These are phyloP conservation scores for Marisa cornuarietis DNA, from an alignment of 1,140 invertebrate species.

Conservation along the genomic window DNA sequence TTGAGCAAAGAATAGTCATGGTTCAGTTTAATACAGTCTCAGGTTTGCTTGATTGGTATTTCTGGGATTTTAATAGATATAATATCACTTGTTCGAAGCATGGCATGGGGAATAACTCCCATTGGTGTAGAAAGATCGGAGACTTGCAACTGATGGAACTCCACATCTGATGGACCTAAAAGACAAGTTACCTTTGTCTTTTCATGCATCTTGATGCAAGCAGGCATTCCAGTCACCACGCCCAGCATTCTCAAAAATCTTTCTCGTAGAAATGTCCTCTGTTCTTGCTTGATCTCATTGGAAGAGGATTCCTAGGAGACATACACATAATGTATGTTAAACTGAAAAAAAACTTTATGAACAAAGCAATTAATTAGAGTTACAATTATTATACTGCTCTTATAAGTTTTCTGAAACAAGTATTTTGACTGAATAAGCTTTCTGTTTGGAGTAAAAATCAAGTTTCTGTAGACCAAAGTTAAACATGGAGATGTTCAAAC, in stretches of 20 bases:
- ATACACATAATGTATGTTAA: background rate
- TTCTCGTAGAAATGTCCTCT: slow-evolving; percentile 57
- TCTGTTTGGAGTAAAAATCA: too few relatives aligned
- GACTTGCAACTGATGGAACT: slow-evolving; percentile 59
- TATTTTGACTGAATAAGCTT: too few relatives aligned
- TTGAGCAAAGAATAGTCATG: too few relatives aligned
- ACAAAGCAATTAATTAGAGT: too few relatives aligned
- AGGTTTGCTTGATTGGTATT: background rate
- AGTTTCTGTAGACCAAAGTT: too few relatives aligned
- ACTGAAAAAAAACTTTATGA: too few relatives aligned
- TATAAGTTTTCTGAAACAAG: too few relatives aligned
- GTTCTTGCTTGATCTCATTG: slow-evolving; percentile 45
- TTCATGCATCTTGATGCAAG: slow-evolving; percentile 51
- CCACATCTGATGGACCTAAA: slow-evolving; percentile 55
- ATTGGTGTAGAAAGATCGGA: slow-evolving; percentile 60
- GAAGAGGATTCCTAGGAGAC: slow-evolving; percentile 19
- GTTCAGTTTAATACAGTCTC: background rate
- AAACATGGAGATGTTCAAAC: too few relatives aligned
- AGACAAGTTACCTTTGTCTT: slow-evolving; percentile 49
- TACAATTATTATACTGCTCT: too few relatives aligned
- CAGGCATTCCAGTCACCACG: slow-evolving; percentile 40
- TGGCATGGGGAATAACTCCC: slow-evolving; percentile 58
- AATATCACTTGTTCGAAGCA: slow-evolving; percentile 60
- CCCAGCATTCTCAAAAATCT: slow-evolving; percentile 58
- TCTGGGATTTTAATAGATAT: slow-evolving; percentile 43